phyloP scores from a whole-genome alignment of 2,113 vertebrate genomes.

The Cavia aperea region DNA sequence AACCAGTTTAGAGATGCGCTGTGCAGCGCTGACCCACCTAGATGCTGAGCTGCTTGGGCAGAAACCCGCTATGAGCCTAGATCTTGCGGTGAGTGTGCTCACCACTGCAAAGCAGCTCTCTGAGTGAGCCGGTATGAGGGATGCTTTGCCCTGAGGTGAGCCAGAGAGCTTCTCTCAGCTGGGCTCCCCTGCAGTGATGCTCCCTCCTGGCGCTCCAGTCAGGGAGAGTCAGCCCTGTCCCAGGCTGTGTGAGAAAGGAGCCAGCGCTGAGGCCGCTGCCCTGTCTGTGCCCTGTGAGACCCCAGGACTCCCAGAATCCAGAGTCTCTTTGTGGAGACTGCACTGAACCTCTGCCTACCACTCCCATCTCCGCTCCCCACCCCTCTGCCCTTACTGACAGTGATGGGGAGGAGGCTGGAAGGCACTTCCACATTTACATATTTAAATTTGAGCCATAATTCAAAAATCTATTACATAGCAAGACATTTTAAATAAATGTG shows the following conservation, averaged over 20 bases:
- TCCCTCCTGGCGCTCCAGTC: neutral
- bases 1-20: neutral
- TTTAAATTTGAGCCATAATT: constrained; percentile 17
- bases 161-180: neutral
- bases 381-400: neutral
- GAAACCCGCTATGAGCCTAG: neutral
- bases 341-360: neutral
- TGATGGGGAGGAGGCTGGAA: neutral
- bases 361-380: neutral
- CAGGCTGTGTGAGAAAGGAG: neutral
- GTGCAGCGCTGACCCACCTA: neutral
- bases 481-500: neutral
- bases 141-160: neutral
- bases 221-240: too few relatives aligned
- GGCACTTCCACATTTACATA: neutral
- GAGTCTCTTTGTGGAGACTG: neutral
- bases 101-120: neutral
- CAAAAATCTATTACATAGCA: neutral
- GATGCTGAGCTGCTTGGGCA: neutral
- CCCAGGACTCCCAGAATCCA: neutral
- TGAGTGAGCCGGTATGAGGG: neutral
- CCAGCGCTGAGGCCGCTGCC: neutral
- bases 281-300: neutral
- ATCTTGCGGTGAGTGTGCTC: neutral
- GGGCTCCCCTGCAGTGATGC: neutral